Evolutionary conservation across 1,140 invertebrate genomes (phyloP).

Genomic region (Camponotus floridanus): DNA sequence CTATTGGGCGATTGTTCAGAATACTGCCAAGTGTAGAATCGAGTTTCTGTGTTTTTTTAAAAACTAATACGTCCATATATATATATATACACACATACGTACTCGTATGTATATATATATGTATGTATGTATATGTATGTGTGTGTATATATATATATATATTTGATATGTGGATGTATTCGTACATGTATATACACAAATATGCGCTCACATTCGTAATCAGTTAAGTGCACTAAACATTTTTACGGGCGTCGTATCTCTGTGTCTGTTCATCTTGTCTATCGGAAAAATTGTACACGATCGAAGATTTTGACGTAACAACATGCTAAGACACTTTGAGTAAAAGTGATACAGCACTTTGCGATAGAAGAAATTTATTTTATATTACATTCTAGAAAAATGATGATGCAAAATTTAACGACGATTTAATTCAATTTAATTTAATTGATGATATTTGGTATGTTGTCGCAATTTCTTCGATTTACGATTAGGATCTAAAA

Average conservation of each 20-base stretch:
- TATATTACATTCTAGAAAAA: conserved; percentile 1
- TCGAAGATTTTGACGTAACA: conserved; percentile 18
- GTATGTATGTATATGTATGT: background rate
- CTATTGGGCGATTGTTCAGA: conserved; percentile 80
- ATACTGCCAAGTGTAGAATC: conserved; percentile 84
- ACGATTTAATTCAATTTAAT: background rate
- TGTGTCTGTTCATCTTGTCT: conserved; percentile 30
- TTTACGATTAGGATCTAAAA: background rate
- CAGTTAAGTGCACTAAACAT: conserved; percentile 29
- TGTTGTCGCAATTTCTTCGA: background rate
- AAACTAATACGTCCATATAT: conserved; percentile 76
- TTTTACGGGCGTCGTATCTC: conserved; percentile 16
- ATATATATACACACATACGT: background rate
- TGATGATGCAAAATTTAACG: background rate
- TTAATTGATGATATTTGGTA: conserved; percentile 15
- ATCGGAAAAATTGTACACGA: background rate
- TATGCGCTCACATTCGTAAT: conserved; percentile 4
- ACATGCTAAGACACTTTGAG: background rate
- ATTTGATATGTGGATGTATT: conserved; percentile 18
- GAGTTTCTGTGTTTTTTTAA: conserved; percentile 77
- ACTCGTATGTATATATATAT: conserved; percentile 2
- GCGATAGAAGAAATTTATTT: background rate
- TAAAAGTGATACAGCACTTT: background rate
- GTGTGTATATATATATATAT: background rate
- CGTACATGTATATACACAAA: conserved; percentile 9